A percentile compares a stretch with the other conserved stretches of the same genome.
Conservation (phyloP, 64 coral and sea anemone species). For the Montipora efflorescens region DNA sequence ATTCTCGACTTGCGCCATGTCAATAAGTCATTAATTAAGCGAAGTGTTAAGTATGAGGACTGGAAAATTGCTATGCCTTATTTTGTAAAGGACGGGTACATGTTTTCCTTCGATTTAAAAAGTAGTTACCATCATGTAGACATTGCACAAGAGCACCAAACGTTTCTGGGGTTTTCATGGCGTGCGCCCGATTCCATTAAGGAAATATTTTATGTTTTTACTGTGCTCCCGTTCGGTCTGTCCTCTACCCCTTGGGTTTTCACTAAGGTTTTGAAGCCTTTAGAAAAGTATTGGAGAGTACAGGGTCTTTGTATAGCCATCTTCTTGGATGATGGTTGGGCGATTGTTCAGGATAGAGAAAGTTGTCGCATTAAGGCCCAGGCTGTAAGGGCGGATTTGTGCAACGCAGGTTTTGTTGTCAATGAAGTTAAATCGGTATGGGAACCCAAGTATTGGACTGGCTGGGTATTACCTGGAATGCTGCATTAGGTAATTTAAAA, state of each 20-base stretch:
- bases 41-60: conserved; percentile 31
- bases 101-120: conserved; percentile 12
- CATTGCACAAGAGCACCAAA: conserved; percentile 55
- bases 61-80: conserved; percentile 23
- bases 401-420: conserved; percentile 15
- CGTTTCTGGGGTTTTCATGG: conserved; percentile 64
- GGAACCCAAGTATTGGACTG: conserved; percentile 16
- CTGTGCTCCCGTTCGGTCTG: too few species aligned
- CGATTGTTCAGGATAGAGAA: conserved; percentile 33
- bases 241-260: too few species aligned
- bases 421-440: neutral
- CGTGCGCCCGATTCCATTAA: neutral
- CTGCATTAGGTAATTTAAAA: neutral
- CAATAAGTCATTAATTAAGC: conserved; percentile 35
- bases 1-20: conserved; percentile 47
- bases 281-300: conserved; percentile 56
- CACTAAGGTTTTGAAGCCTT: too few species aligned
- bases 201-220: conserved; percentile 39
- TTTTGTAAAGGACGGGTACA: conserved; percentile 1
- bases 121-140: conserved; percentile 23
- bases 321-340: conserved; percentile 22
- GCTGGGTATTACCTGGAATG: neutral
- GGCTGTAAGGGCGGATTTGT: conserved; percentile 60
- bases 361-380: conserved; percentile 67
- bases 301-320: conserved; percentile 52